Evolutionary conservation across 2,113 vertebrate genomes (phyloP).

Genomic region (Gobiocypris rarus): DNA sequence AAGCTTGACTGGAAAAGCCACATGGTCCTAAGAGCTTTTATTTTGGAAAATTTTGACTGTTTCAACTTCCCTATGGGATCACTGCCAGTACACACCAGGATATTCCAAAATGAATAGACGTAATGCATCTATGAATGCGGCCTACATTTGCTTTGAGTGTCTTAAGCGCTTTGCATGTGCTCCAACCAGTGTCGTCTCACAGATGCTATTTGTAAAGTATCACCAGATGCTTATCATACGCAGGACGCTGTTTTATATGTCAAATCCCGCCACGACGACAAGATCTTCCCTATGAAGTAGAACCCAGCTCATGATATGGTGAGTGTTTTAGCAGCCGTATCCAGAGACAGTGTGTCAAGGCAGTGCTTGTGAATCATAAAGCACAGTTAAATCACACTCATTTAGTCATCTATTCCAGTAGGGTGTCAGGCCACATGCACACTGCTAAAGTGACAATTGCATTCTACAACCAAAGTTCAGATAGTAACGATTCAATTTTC

Average conservation of each 20-base stretch:
- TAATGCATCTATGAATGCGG: conserved; percentile 33
- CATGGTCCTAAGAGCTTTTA: neutral
- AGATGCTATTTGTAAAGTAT: neutral
- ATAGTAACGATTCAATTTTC: neutral
- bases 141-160: conserved; percentile 46
- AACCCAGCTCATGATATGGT: neutral
- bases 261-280: neutral
- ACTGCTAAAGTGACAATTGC: neutral
- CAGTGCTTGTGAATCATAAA: neutral
- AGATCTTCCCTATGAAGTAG: neutral
- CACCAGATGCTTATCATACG: neutral
- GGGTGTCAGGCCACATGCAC: neutral
- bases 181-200: conserved; percentile 43
- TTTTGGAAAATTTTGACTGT: conserved; percentile 34
- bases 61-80: conserved; percentile 62
- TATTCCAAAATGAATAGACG: conserved; percentile 47
- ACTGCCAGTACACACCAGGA: conserved; percentile 66
- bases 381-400: neutral
- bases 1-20: conserved; percentile 29
- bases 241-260: neutral
- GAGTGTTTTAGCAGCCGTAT: neutral
- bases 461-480: neutral
- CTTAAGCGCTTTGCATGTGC: conserved; percentile 54
- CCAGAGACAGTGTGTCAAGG: neutral
- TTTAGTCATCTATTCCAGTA: neutral